Percentiles rank a stretch among this genome's conserved stretches.
Evolutionary conservation across 2,113 vertebrate genomes (phyloP).

Genomic region (Rhipidura dahli): DNA sequence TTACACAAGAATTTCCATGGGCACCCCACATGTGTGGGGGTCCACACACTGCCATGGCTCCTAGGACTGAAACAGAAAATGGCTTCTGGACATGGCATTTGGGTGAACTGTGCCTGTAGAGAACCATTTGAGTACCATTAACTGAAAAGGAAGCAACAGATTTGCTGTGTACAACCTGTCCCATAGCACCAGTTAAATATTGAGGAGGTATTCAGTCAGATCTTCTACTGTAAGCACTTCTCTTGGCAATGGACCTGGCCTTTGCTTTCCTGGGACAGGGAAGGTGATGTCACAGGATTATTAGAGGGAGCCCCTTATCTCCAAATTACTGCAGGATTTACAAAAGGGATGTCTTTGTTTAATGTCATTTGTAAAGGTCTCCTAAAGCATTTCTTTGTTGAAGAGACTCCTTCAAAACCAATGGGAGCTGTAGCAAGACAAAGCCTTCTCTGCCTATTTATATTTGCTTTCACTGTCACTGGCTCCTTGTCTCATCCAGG

Average conservation of each 20-base stretch:
- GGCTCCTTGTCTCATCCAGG: constrained; percentile 4
- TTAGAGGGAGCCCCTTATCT: not conserved
- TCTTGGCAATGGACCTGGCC: not conserved
- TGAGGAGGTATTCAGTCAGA: not conserved
- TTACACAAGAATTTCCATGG: not conserved
- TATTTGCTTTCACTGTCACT: constrained; percentile 43
- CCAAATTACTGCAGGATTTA: not conserved
- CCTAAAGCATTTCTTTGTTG: not conserved
- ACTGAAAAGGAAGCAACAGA: not conserved
- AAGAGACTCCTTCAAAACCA: not conserved
- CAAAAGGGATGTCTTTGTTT: not conserved
- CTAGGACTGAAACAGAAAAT: not conserved
- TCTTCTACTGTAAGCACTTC: not conserved
- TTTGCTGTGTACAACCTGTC: not conserved
- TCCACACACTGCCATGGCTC: not conserved
- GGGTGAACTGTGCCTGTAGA: not conserved
- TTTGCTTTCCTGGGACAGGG: not conserved
- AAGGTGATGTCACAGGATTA: not conserved
- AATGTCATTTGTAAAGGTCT: not conserved
- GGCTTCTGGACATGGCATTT: not conserved
- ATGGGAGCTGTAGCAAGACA: not conserved
- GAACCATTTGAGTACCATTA: not conserved
- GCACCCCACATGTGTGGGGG: no score
- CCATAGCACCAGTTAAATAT: not conserved
- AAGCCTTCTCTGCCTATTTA: not conserved